Conservation (phyloP, 2,797 vertebrate genomes). For the Momotus momota region DNA sequence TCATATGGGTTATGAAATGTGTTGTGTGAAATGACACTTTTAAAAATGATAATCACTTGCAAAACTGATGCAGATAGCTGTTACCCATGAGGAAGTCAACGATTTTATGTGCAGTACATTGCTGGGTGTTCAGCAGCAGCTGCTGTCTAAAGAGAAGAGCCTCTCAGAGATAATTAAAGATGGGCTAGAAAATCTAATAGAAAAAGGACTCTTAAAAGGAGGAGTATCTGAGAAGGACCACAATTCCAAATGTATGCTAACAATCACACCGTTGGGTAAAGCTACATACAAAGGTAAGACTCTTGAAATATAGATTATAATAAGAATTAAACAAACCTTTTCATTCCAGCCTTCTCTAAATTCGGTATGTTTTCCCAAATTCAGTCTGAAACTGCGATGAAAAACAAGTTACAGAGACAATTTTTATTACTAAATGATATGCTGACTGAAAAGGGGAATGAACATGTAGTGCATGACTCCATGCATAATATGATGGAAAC, state of each 20-base stretch:
- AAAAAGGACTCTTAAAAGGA: conserved; percentile 84
- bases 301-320: background rate
- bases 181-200: conserved; percentile 78
- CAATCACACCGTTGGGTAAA: conserved; percentile 87
- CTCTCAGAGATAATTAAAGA: conserved; percentile 80
- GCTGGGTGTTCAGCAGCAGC: conserved; percentile 86
- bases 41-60: background rate
- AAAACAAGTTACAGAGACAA: background rate
- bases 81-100: conserved; percentile 78
- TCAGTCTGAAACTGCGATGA: background rate
- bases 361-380: background rate
- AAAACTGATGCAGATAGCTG: conserved; percentile 83
- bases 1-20: background rate
- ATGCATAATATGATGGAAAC: background rate
- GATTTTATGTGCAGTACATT: conserved; percentile 87
- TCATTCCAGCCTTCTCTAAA: background rate
- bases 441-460: background rate
- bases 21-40: background rate
- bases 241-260: conserved; percentile 57
- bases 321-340: background rate
- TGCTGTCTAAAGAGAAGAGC: conserved; percentile 80
- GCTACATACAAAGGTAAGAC: conserved; percentile 91
- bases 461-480: background rate
- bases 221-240: background rate
- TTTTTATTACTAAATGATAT: background rate